Conservation (phyloP, 2,888 invertebrate genomes). For the Galerucella nymphaeae region DNA sequence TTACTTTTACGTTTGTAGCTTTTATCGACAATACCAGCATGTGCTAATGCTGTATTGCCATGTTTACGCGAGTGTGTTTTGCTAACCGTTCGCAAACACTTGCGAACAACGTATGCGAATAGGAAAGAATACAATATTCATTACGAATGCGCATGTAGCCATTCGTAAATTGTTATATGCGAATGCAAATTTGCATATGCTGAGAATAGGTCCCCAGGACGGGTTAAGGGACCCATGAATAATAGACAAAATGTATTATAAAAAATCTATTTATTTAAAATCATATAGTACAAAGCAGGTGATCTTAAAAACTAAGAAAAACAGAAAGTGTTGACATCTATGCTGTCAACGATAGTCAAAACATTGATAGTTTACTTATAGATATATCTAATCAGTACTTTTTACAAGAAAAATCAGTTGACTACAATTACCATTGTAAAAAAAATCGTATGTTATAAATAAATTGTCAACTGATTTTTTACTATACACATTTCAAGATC, state of each 20-base stretch:
- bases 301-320: slow-evolving; percentile 47
- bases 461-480: slow-evolving; percentile 47
- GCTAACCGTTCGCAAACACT: no score
- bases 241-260: slow-evolving; percentile 18
- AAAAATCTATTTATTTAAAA: slow-evolving; percentile 54
- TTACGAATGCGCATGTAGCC: no score
- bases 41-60: no score
- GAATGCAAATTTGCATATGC: no score
- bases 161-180: no score
- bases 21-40: no score
- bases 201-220: no score
- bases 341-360: slow-evolving; percentile 44
- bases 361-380: slow-evolving; percentile 43
- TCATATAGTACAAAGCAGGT: slow-evolving; percentile 59
- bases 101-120: no score
- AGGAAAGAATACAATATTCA: no score
- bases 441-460: slow-evolving; percentile 46
- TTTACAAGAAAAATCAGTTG: slow-evolving; percentile 59
- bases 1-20: no score
- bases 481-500: slow-evolving; percentile 43
- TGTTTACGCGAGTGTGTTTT: no score
- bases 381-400: slow-evolving; percentile 63
- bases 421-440: slow-evolving; percentile 41
- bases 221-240: no score
- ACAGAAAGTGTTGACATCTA: slow-evolving; percentile 40